Percentiles rank a stretch among this genome's conserved stretches.
Conservation (phyloP, 2,113 vertebrate species). For the Falcunculus frontatus region DNA sequence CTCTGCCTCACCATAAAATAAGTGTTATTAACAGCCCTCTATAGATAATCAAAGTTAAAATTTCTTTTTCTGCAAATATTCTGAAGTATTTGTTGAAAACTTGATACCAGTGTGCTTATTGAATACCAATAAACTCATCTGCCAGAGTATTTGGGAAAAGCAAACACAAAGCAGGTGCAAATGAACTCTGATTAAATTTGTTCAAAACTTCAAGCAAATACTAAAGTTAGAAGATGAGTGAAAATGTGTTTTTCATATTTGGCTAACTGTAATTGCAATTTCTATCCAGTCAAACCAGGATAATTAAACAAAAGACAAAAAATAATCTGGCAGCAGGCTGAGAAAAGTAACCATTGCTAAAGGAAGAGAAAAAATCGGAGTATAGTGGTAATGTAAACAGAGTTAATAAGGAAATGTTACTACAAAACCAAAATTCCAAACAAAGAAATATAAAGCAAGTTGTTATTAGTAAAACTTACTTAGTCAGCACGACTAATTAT, state of each 20-base stretch:
- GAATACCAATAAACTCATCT: neutral
- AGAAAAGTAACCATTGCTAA: neutral
- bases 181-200: neutral
- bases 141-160: neutral
- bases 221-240: neutral
- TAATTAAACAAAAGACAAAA: neutral
- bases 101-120: neutral
- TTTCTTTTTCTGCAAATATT: neutral
- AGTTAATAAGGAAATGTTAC: neutral
- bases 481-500: neutral
- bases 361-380: neutral
- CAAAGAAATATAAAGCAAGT: neutral
- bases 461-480: neutral
- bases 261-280: neutral
- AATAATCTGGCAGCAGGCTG: neutral
- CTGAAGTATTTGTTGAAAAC: neutral
- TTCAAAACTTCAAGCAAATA: constrained; percentile 18
- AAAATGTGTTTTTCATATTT: neutral
- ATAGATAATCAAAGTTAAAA: neutral
- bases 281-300: neutral
- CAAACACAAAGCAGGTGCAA: constrained; percentile 40
- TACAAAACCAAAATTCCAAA: neutral
- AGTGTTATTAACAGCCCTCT: neutral
- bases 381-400: neutral
- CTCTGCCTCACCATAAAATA: neutral